Evolutionary conservation across 2,797 vertebrate species (phyloP).

Genomic region (Gambelia wislizenii): DNA sequence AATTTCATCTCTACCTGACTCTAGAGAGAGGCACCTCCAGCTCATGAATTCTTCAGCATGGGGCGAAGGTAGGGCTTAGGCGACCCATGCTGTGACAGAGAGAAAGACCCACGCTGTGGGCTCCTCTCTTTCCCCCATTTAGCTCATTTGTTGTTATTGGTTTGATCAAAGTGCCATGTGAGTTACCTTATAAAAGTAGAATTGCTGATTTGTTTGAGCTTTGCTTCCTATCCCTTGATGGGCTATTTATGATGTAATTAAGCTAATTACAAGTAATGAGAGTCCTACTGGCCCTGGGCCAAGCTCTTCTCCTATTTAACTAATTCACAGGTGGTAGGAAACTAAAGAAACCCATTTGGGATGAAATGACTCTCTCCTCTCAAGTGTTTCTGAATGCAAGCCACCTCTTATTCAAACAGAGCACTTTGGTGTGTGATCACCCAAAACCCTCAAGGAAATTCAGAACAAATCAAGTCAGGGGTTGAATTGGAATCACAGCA

Average conservation of each 20-base stretch:
- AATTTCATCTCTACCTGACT: background rate
- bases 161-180: constrained; percentile 69
- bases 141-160: constrained; percentile 63
- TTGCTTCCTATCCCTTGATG: constrained; percentile 76
- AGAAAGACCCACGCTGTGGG: constrained; percentile 1
- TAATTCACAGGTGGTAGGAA: constrained; percentile 76
- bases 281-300: constrained; percentile 73
- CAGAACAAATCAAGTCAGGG: constrained; percentile 39
- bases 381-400: constrained; percentile 12
- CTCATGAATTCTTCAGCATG: background rate
- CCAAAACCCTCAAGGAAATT: constrained; percentile 22
- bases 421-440: constrained; percentile 5
- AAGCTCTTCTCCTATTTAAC: constrained; percentile 76
- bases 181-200: constrained; percentile 64
- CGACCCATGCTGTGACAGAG: constrained; percentile 14
- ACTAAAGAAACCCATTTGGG: constrained; percentile 48
- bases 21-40: background rate
- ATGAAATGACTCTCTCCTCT: constrained; percentile 55
- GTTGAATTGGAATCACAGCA: constrained; percentile 40
- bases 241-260: constrained; percentile 79
- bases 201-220: constrained; percentile 76
- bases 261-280: constrained; percentile 78
- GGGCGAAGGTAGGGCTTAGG: constrained; percentile 2
- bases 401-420: constrained; percentile 2
- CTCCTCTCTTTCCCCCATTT: background rate